Evolutionary conservation across 2,888 invertebrate species (phyloP), one percentile per base, ranked within the genome.

Genomic region (Alitta virens): DNA sequence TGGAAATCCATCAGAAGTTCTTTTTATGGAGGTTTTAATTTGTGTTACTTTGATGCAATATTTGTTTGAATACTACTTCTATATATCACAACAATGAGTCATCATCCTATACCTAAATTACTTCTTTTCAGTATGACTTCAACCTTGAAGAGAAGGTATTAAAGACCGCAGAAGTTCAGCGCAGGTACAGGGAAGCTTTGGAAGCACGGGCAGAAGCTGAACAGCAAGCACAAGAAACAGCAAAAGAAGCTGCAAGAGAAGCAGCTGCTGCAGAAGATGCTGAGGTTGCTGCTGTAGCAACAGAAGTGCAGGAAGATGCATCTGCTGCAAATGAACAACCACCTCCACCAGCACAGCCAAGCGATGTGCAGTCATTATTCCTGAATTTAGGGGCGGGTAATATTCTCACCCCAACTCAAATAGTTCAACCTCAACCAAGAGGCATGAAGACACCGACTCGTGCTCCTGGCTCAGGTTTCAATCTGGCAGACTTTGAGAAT

Each of bases 401-500:
- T 18, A 65, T 65, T 12, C 53, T 65, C n/a, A 51, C 49, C 21
- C 65, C 65, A 14, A 59, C 49, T 18, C 65, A 38, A 12, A 40
- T 61, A 16, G 23, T 16, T 18, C 14, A 16, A 9, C 25, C 25
- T 21, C 50, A 59, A n/a, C 46, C 46, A 9, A 46, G n/a, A 16
- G 21, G 21, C 3, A n/a, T 18, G 21, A 33, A 33, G 33, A 33
- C 33, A 5, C 33, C 33, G 12, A 33, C 33, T 33, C 33, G 33
- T 33, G 49, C 26, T 7, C 57, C 43, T 33, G 27, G 56, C 1
- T 43, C 60, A 1, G 12, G 38, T 2, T 61, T 83, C 59, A 81
- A 83, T 68, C 69, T 87, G 77, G 89, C 89, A 67, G 94, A 94
- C 81, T 95, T 95, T 84, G 94, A 94, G 82, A 88, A 90, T 78